Evolutionary conservation across 2,888 invertebrate genomes (phyloP), one percentile per base, ranked within the genome.

Genomic region (Calliphora vomitoria): DNA sequence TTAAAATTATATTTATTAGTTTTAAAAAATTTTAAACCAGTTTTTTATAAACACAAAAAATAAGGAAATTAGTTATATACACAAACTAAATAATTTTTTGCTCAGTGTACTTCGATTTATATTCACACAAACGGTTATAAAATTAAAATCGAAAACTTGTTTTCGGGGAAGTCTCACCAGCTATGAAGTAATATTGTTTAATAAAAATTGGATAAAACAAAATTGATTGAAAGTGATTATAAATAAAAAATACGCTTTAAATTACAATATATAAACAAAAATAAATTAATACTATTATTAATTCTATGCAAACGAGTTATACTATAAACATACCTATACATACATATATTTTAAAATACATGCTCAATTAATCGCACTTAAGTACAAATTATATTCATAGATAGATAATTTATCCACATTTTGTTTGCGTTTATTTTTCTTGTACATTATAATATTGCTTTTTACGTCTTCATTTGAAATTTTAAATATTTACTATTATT

Each of bases 241-340:
- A 41, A 47, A 18, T 55, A 55, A 58, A 74, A 55, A 35, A 47
- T 25, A 47, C 15, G n/a, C 38, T 47, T 6, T 18, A 62, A 47
- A 62, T 60, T 44, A 75, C 58, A 47, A 60, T 25, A 75, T 62
- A 62, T 18, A 13, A 55, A 72, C 3, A 38, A 72, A 71, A 35
- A 71, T 18, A 53, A 35, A n/a, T 15, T 5, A 64, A n/a, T 38
- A 38, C 41, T 44, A 62, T 20, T 15, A 74, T 20, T 53, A 53
- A 74, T 53, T 25, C 69, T 76, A 79, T 64, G 78, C 81, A 84
- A 84, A 87, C 87, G 84, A 87, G 87, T 87, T 87, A 87, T 83
- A 75, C 62, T 62, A 62, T 8, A 11, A 44, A 68, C 44, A 69
- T 25, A 60, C 8, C 31, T 62, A 72, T 11, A 15, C 6, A 64